A percentile compares a stretch with the other conserved stretches of the same genome.
Conservation (phyloP, 2,888 invertebrate genomes). For the Tribolium freemani region DNA sequence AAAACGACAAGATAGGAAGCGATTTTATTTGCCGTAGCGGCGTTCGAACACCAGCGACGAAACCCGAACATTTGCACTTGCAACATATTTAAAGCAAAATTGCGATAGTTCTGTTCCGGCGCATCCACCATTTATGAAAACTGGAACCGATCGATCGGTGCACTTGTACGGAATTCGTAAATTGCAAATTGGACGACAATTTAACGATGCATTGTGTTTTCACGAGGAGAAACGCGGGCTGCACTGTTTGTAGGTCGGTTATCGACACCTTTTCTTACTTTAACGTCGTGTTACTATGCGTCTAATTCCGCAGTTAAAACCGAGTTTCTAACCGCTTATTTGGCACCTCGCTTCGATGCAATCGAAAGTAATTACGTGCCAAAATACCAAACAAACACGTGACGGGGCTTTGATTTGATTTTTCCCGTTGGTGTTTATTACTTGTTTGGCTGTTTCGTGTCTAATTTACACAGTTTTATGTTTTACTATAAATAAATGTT, state of each 20-base stretch:
- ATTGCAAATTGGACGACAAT: background rate
- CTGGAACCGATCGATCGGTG: background rate
- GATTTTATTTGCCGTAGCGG: slow-evolving; percentile 10
- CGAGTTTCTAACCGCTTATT: slow-evolving; percentile 33
- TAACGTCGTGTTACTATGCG: slow-evolving; percentile 2
- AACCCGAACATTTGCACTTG: background rate
- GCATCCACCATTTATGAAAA: slow-evolving; percentile 6
- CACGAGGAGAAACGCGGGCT: background rate
- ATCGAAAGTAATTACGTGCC: background rate
- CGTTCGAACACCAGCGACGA: background rate
- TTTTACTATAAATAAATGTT: slow-evolving; percentile 16
- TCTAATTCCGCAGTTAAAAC: background rate
- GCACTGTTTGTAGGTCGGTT: slow-evolving; percentile 30
- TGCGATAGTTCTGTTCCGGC: background rate
- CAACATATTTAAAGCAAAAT: background rate
- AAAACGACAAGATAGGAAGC: slow-evolving; percentile 9
- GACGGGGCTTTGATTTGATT: background rate
- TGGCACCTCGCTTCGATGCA: slow-evolving; percentile 6
- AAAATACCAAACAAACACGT: background rate
- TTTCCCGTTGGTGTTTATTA: background rate
- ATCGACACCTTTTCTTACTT: slow-evolving; percentile 31
- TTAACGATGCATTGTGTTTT: background rate
- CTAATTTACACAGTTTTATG: slow-evolving; percentile 10
- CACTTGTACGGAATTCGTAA: background rate
- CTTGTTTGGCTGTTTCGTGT: background rate